Evolutionary conservation across 1,140 invertebrate genomes (phyloP).

Genomic region (Megalonaias nervosa): DNA sequence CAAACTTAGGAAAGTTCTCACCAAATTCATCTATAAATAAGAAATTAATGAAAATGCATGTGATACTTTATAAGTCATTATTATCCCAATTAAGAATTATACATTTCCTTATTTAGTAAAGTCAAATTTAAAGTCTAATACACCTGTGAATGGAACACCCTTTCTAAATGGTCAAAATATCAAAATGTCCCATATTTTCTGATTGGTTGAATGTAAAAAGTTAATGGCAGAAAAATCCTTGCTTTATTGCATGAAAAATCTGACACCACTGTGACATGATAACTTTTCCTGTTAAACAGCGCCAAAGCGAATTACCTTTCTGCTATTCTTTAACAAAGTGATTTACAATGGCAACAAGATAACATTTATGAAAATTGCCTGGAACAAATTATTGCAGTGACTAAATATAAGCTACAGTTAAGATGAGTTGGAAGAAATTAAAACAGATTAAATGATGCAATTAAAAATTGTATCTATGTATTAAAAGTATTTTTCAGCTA

Average conservation of each 20-base stretch:
- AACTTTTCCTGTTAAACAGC: not conserved
- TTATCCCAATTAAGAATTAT: not conserved
- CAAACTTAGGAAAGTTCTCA: slow-evolving; percentile 49
- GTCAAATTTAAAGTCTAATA: too few species aligned
- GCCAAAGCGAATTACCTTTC: too few species aligned
- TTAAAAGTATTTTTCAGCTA: too few species aligned
- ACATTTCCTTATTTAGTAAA: not conserved
- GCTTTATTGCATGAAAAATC: not conserved
- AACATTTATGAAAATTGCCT: too few species aligned
- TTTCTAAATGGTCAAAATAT: slow-evolving; percentile 5
- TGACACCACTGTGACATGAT: not conserved
- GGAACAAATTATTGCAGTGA: too few species aligned
- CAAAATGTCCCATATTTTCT: not conserved
- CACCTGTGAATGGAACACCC: not conserved
- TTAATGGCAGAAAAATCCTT: too few species aligned
- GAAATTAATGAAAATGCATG: not conserved
- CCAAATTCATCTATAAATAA: slow-evolving; percentile 40
- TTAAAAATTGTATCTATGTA: too few species aligned
- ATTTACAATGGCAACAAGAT: too few species aligned
- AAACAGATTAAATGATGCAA: too few species aligned
- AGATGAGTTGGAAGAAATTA: too few species aligned
- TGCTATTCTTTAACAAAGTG: too few species aligned
- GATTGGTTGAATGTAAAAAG: not conserved
- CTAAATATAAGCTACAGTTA: too few species aligned
- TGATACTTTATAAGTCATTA: not conserved